Percentiles rank a stretch among this genome's conserved stretches.
Conservation (phyloP, 2,797 vertebrate genomes). For the Morelia viridis region DNA sequence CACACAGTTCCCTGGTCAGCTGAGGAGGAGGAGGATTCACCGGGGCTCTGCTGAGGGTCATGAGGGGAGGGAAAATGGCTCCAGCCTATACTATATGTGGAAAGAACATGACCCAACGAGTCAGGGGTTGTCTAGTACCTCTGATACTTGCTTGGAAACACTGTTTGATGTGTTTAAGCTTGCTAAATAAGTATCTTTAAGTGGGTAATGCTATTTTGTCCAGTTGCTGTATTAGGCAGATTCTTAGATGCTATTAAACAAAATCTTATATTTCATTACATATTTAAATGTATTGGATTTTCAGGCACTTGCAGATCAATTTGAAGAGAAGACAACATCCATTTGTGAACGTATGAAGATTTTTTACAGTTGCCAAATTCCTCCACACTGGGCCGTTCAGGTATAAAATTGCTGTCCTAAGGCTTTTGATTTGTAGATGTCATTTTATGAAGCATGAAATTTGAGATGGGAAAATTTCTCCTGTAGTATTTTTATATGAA, state of each 20-base stretch:
- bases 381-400: slow-evolving; percentile 88
- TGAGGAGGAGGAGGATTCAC: too few relatives aligned
- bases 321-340: slow-evolving; percentile 80
- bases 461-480: not conserved
- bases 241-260: slow-evolving; percentile 2
- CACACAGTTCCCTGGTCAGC: too few relatives aligned
- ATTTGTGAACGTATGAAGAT: slow-evolving; percentile 89
- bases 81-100: too few relatives aligned
- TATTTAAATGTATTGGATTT: slow-evolving; percentile 39
- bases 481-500: not conserved
- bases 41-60: too few relatives aligned
- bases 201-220: not conserved
- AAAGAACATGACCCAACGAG: too few relatives aligned
- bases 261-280: not conserved
- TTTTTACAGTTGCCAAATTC: slow-evolving; percentile 89
- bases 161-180: not conserved
- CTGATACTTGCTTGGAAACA: not conserved
- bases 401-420: slow-evolving; percentile 64
- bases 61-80: too few relatives aligned
- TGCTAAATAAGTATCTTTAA: not conserved
- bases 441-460: not conserved
- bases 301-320: slow-evolving; percentile 85
- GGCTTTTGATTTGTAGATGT: slow-evolving; percentile 9
- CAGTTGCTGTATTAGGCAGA: not conserved
- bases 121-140: not conserved